Percentiles rank a stretch among this genome's conserved stretches.
These are phyloP conservation scores for Trilocha varians DNA, from an alignment of 2,888 invertebrate species.

Conservation along the genomic window DNA sequence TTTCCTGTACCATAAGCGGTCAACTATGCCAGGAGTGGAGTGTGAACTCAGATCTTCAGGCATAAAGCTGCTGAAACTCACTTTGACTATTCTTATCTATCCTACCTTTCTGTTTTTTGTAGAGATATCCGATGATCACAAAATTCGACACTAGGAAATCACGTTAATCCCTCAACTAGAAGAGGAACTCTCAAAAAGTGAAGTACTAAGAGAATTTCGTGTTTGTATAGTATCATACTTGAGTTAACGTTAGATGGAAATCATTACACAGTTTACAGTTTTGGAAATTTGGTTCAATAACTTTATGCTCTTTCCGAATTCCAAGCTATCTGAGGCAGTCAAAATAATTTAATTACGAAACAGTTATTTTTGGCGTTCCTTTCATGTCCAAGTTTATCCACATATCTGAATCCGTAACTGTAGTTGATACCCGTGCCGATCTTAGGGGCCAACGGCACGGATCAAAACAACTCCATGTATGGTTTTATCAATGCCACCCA, in stretches of 20 bases:
- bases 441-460: conserved; percentile 39
- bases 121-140: no score
- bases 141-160: no score
- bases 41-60: neutral
- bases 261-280: no score
- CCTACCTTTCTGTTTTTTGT: neutral
- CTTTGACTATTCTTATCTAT: neutral
- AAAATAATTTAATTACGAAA: no score
- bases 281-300: no score
- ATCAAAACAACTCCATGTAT: conserved; percentile 53
- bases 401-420: conserved; percentile 3
- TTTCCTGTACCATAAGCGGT: conserved; percentile 53
- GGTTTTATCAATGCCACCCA: conserved; percentile 41
- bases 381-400: neutral
- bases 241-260: no score
- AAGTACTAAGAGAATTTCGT: no score
- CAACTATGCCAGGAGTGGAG: conserved; percentile 14
- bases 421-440: conserved; percentile 15
- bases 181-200: no score
- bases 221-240: no score
- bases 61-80: neutral
- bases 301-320: no score
- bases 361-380: neutral
- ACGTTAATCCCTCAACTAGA: no score
- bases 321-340: no score